phyloP scores from a whole-genome alignment of 1,140 invertebrate genomes.

The Watersipora subatra region DNA sequence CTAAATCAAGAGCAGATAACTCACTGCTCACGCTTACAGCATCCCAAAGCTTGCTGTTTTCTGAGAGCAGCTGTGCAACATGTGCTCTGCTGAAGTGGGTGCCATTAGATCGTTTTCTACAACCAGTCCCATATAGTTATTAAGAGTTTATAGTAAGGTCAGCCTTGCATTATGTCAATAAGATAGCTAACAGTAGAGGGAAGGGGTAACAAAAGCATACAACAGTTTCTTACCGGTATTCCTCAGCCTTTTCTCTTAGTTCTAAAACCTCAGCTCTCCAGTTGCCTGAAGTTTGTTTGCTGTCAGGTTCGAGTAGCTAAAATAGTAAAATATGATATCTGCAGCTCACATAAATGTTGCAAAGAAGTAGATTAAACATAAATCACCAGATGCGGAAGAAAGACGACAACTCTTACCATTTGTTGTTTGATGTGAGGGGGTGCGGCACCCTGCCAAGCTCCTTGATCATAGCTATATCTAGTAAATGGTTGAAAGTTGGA shows the following conservation, averaged over 20 bases:
- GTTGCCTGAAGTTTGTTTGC: slow-evolving; percentile 1
- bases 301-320: background rate
- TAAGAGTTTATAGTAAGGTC: no score
- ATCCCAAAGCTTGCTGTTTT: slow-evolving; percentile 30
- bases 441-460: slow-evolving; percentile 29
- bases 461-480: slow-evolving; percentile 21
- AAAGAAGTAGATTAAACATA: no score
- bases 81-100: slow-evolving; percentile 36
- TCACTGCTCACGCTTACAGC: slow-evolving; percentile 10
- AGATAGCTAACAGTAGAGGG: no score
- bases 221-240: slow-evolving; percentile 24
- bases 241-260: slow-evolving; percentile 27
- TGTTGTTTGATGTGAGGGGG: slow-evolving; percentile 21
- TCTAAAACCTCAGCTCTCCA: slow-evolving; percentile 38
- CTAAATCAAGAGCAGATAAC: background rate
- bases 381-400: no score
- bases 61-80: slow-evolving; percentile 29
- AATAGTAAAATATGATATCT: no score
- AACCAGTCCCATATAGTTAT: no score
- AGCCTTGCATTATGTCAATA: no score
- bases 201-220: no score
- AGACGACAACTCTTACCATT: background rate
- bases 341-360: no score
- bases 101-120: slow-evolving; percentile 26
- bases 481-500: slow-evolving; percentile 26